Base-by-base conservation (phyloP, 2,797 vertebrate species). In the Momotus momota region DNA sequence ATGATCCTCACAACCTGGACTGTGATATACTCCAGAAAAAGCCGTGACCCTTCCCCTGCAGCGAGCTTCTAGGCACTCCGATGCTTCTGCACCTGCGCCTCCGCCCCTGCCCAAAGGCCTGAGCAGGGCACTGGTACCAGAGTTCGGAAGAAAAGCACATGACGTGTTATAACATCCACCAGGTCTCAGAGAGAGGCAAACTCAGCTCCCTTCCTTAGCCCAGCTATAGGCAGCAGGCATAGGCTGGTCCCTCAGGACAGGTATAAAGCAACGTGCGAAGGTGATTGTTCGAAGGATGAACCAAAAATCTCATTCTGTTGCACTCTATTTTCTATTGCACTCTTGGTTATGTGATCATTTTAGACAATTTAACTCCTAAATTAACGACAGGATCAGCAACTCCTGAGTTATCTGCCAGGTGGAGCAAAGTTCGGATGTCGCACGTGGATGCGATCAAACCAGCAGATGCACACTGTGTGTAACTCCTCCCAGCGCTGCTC, bases 391-490 rank as follows among this genome's bases (percentile, higher is more conserved):
- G 49, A 40, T n/a, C 67, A 54, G 49, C 18, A 33, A 14, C 33
- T 66, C 54, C 40, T 13, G 62, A 52, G 38, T 31, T 31, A 48
- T 12, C 48, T 20, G 31, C 38, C 14, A 52, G 62, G 35, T 33
- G 66, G 17, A 19, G 29, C 62, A 11, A 38, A 29, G 48, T 23
- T 14, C 22, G 65, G 46, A 40, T 13, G 3, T 4, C n/a, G 18
- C 66, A 23, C 49, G 12, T 2, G 49, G 81, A 16, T 41, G 22
- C n/a, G 11, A 22, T 12, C 51, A 7, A 26, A 31, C 31, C 65
- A 66, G 11, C 7, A 35, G 55, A 23, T 0, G 6, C 65, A 40
- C 4, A 3, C 15, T 0, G 25, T 0, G 10, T 3, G 2, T 2
- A 20, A 20, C 67, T 27, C 51, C 87, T 43, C 11, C 1, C 69